Evolutionary conservation across 2,113 vertebrate genomes (phyloP).

Genomic region (Ornithorhynchus anatinus): DNA sequence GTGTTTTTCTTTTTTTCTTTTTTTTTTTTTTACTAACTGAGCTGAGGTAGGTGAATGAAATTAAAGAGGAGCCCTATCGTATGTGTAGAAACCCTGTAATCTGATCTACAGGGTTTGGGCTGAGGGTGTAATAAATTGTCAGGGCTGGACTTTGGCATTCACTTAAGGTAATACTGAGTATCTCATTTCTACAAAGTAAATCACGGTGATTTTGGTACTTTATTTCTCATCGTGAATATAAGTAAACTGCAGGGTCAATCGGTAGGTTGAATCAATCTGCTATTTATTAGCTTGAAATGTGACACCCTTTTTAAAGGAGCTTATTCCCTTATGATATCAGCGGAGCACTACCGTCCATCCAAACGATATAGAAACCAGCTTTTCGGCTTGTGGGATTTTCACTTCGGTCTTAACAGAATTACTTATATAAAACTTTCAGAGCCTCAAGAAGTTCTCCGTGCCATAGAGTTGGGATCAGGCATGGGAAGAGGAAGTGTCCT

Average conservation of each 20-base stretch:
- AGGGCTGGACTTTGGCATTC: slow-evolving; percentile 71
- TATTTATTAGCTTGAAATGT: slow-evolving; percentile 98
- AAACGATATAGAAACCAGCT: slow-evolving; percentile 73
- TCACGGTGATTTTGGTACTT: slow-evolving; percentile 82
- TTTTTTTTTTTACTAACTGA: too few relatives aligned
- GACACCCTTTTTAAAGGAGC: slow-evolving; percentile 94
- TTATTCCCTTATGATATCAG: slow-evolving; percentile 88
- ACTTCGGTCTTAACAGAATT: slow-evolving; percentile 70
- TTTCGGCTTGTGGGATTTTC: slow-evolving; percentile 59
- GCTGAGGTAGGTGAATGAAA: neutral
- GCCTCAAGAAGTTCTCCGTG: slow-evolving; percentile 55
- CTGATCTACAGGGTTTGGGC: slow-evolving; percentile 62
- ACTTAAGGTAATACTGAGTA: slow-evolving; percentile 83
- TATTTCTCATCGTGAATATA: slow-evolving; percentile 89
- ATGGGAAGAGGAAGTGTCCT: slow-evolving; percentile 29
- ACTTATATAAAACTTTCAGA: slow-evolving; percentile 62
- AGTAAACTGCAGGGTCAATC: slow-evolving; percentile 88
- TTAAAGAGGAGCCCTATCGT: neutral
- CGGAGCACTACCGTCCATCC: slow-evolving; percentile 76
- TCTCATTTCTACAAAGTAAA: slow-evolving; percentile 89
- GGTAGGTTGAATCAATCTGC: slow-evolving; percentile 97
- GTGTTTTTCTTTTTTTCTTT: too few relatives aligned
- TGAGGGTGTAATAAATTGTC: slow-evolving; percentile 82
- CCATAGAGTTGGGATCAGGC: slow-evolving; percentile 46
- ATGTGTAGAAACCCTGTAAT: slow-evolving; percentile 48